Evolutionary conservation across 1,140 invertebrate genomes (phyloP).

Genomic region (Pachyrhynchus sulphureomaculatus): DNA sequence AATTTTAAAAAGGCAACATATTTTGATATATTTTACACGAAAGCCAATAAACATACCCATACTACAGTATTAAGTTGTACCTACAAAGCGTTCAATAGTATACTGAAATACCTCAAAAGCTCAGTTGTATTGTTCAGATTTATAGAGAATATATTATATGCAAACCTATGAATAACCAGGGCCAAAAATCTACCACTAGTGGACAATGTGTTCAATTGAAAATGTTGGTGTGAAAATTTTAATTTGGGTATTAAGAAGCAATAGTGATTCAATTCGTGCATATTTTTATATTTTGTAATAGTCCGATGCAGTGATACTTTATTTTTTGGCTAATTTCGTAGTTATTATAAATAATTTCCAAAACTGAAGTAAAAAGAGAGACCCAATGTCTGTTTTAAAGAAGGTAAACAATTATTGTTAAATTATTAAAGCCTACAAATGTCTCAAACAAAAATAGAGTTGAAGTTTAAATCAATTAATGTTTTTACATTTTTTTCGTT

Average conservation of each 20-base stretch:
- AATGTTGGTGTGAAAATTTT: conserved; percentile 19
- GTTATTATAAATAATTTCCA: too few species aligned
- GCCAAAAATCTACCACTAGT: conserved; percentile 46
- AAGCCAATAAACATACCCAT: conserved; percentile 15
- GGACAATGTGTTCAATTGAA: conserved; percentile 46
- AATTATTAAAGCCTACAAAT: too few species aligned
- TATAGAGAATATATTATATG: conserved; percentile 13
- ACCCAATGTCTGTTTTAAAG: too few species aligned
- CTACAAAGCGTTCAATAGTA: conserved; percentile 21
- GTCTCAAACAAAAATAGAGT: too few species aligned
- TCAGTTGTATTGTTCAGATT: conserved; percentile 12
- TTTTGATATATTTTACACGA: conserved; percentile 16
- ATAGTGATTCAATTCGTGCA: too few species aligned
- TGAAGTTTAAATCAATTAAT: too few species aligned
- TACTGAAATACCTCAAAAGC: conserved; percentile 33
- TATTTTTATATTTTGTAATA: too few species aligned
- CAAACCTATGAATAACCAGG: conserved; percentile 36
- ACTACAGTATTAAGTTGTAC: conserved; percentile 34
- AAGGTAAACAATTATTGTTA: too few species aligned
- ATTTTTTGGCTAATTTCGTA: too few species aligned
- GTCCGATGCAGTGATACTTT: too few species aligned
- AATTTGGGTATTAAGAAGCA: conserved; percentile 6
- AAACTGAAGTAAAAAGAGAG: too few species aligned
- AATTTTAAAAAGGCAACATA: conserved; percentile 1
- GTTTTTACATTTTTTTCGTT: too few species aligned